These are phyloP conservation scores for Avahi laniger DNA, from an alignment of 2,797 vertebrate species.

Conservation along the genomic window DNA sequence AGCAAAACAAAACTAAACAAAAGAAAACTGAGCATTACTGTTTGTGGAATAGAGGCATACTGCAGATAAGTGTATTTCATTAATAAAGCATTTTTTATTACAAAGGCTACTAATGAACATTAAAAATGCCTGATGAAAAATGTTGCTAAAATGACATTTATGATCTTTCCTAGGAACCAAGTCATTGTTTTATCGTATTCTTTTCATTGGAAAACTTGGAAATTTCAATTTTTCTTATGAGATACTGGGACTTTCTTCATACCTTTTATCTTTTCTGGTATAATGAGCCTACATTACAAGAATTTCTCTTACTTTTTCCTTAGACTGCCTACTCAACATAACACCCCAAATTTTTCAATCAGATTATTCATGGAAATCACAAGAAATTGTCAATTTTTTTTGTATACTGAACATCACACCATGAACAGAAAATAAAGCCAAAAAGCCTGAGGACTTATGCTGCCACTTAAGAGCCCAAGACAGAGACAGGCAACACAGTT, in stretches of 20 bases:
- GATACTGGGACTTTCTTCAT: not conserved
- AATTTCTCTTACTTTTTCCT: not conserved
- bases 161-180: not conserved
- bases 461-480: not conserved
- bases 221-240: not conserved
- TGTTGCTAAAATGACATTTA: not conserved
- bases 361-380: not conserved
- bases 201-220: not conserved
- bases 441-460: not conserved
- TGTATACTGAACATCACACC: not conserved
- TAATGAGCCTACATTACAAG: not conserved
- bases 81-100: not conserved
- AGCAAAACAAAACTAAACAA: not conserved
- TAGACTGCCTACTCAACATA: not conserved
- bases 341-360: not conserved
- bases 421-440: not conserved
- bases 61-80: not conserved
- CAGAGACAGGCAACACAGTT: not conserved
- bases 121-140: not conserved
- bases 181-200: not conserved
- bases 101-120: not conserved
- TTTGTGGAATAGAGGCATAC: not conserved
- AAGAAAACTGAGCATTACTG: not conserved
- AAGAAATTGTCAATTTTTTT: not conserved
- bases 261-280: not conserved